A percentile compares a stretch with the other conserved stretches of the same genome.
Conservation (phyloP, 1,140 invertebrate species). For the Cyrtorhinus lividipennis region DNA sequence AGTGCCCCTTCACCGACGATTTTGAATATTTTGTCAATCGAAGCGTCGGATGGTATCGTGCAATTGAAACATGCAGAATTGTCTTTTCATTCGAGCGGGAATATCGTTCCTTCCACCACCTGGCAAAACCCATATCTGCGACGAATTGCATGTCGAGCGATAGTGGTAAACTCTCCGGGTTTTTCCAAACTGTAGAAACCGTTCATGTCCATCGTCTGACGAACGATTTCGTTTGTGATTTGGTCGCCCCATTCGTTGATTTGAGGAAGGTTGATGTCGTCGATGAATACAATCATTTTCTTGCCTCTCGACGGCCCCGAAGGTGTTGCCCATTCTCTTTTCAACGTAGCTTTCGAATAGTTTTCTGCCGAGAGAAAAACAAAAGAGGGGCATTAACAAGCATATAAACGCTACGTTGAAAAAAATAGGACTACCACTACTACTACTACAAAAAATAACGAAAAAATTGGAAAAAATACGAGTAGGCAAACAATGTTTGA, state of each 20-base stretch:
- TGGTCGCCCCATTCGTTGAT: conserved; percentile 89
- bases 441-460: no score
- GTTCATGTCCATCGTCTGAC: conserved; percentile 92
- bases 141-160: conserved; percentile 87
- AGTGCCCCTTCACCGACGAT: conserved; percentile 80
- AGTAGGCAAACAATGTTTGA: no score
- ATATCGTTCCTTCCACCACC: conserved; percentile 94
- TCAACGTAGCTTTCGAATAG: conserved; percentile 93
- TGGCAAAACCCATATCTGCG: conserved; percentile 89
- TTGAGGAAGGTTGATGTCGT: conserved; percentile 89
- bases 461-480: no score
- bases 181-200: conserved; percentile 95
- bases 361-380: no score
- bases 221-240: conserved; percentile 87
- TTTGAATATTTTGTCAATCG: conserved; percentile 76
- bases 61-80: conserved; percentile 94
- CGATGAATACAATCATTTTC: conserved; percentile 88
- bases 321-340: conserved; percentile 85
- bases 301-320: conserved; percentile 84
- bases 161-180: conserved; percentile 85
- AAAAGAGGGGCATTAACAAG: no score
- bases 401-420: no score
- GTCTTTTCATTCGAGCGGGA: conserved; percentile 80
- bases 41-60: conserved; percentile 66
- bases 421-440: no score